phyloP scores from a whole-genome alignment of 1,140 invertebrate genomes.

The Mercenaria mercenaria region DNA sequence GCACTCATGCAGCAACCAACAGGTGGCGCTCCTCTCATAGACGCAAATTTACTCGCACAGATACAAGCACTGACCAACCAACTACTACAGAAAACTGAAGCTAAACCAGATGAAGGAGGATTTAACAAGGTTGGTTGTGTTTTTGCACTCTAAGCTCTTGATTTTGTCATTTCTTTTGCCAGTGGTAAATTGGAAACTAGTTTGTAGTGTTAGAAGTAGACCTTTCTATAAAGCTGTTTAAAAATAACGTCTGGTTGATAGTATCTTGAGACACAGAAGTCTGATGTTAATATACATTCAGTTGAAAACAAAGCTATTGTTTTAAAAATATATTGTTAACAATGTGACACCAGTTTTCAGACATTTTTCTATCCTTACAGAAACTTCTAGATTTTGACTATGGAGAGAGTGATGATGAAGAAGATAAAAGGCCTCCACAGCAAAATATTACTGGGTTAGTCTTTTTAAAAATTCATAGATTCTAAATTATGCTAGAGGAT shows the following conservation, averaged over 20 bases:
- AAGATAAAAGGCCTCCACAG: constrained; percentile 78
- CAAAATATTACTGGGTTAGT: constrained; percentile 63
- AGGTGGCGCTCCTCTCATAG: constrained; percentile 79
- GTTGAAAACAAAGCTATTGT: too few species aligned
- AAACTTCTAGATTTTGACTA: constrained; percentile 95
- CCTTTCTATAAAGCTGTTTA: too few species aligned
- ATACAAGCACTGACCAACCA: constrained; percentile 85
- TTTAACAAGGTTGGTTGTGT: constrained; percentile 83
- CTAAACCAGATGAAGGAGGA: constrained; percentile 76
- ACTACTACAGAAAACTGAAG: constrained; percentile 80
- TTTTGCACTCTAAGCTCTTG: background rate
- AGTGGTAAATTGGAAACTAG: too few species aligned
- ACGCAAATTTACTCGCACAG: constrained; percentile 84
- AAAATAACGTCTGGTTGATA: too few species aligned
- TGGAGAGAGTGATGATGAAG: constrained; percentile 93
- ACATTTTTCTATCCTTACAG: constrained; percentile 85
- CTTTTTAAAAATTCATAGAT: too few species aligned
- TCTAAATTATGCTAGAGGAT: too few species aligned
- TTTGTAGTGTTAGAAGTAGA: too few species aligned
- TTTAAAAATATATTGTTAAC: too few species aligned
- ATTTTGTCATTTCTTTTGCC: too few species aligned
- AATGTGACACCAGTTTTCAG: too few species aligned
- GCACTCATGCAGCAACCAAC: constrained; percentile 80
- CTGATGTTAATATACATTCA: too few species aligned
- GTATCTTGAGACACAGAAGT: too few species aligned